Conservation (phyloP, 2,113 vertebrate species). For the Aphyosemion australe region DNA sequence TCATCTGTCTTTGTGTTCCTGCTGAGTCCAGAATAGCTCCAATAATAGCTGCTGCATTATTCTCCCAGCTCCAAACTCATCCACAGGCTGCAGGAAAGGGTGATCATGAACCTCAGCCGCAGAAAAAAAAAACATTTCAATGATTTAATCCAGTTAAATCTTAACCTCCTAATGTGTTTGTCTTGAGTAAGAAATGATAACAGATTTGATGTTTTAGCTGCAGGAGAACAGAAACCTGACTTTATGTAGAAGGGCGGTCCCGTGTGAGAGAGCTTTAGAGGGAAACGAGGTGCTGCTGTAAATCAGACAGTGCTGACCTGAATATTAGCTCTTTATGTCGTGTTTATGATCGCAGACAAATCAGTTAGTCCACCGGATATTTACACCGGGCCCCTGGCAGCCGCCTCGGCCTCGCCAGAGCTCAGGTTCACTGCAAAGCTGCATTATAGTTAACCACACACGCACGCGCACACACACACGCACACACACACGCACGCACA, state of each 20-base stretch:
- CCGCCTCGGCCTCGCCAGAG: constrained; percentile 35
- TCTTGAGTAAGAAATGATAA: too few relatives aligned
- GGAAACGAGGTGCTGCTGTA: constrained; percentile 36
- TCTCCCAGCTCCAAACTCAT: too few relatives aligned
- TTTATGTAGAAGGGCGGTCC: neutral
- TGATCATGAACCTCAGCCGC: too few relatives aligned
- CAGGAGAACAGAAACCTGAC: neutral
- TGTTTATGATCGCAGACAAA: constrained; percentile 74
- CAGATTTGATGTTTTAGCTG: neutral
- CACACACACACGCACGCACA: too few relatives aligned
- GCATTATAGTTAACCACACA: constrained; percentile 21
- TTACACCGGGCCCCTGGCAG: constrained; percentile 61
- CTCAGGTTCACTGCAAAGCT: constrained; percentile 35
- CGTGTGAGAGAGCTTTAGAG: neutral
- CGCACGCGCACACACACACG: constrained; percentile 4
- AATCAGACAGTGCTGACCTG: constrained; percentile 66
- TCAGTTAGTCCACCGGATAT: constrained; percentile 68
- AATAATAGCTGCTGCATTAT: too few relatives aligned
- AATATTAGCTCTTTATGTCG: constrained; percentile 70
- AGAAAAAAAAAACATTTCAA: too few relatives aligned
- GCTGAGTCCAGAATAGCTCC: neutral
- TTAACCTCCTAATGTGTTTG: too few relatives aligned
- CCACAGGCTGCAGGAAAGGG: too few relatives aligned
- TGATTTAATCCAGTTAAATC: too few relatives aligned
- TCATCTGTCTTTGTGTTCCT: neutral